Percentiles rank a stretch among this genome's conserved stretches.
Conservation (phyloP, 2,113 vertebrate genomes). For the Paratilapia polleni region DNA sequence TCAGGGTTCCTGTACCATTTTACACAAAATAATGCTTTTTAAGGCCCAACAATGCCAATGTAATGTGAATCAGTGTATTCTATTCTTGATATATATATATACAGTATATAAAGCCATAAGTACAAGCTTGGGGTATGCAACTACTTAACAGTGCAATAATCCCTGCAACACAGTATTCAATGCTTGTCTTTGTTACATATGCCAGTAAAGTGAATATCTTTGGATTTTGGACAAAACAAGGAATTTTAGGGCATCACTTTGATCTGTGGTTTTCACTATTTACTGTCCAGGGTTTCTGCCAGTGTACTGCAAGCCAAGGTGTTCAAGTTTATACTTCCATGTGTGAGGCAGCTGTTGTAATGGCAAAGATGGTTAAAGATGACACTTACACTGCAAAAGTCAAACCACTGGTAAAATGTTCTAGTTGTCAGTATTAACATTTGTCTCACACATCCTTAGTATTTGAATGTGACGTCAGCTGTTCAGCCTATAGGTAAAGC, state of each 20-base stretch:
- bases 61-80: neutral
- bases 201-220: neutral
- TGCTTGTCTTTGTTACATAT: neutral
- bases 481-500: neutral
- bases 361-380: neutral
- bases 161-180: neutral
- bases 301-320: neutral
- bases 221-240: slow-evolving; percentile 8
- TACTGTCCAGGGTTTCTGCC: slow-evolving; percentile 10
- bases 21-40: neutral
- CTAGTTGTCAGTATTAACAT: neutral
- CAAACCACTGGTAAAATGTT: neutral
- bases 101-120: neutral
- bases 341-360: slow-evolving; percentile 10
- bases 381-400: neutral
- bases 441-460: neutral
- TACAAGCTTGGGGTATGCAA: neutral
- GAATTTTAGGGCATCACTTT: slow-evolving; percentile 2
- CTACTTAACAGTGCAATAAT: neutral
- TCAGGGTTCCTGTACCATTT: neutral
- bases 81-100: neutral
- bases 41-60: too few species aligned
- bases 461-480: neutral
- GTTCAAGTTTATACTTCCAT: slow-evolving; percentile 1
- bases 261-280: slow-evolving; percentile 5